Evolutionary conservation across 2,888 invertebrate genomes (phyloP), one percentile per base, ranked within the genome.

Genomic region (Stegophylla sp.): DNA sequence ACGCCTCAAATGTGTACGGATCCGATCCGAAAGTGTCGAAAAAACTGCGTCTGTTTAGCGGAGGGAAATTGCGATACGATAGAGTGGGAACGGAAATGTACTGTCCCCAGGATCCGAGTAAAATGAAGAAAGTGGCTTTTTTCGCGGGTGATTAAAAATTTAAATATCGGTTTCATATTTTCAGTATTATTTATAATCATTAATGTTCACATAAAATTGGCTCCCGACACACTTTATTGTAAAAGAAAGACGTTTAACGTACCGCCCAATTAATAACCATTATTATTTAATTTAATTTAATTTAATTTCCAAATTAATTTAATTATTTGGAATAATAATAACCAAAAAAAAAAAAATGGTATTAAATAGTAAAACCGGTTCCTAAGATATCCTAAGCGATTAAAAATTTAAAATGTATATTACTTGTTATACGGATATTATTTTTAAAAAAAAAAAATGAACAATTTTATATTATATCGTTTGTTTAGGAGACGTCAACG

Each of bases 1-100:
- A 85, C 71, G 84, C 84, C 15, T 84, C 84, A 1, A 75, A 84
- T 53, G 84, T 84, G 10, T 85, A 85, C 76, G 85, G 84, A 2
- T 84, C 84, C 0, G 82, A 66, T 28, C 77, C 59, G 13, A 82
- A 82, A 41, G 75, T 83, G 9, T 82, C 84, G 1, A 77, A 0
- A 10, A 34, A 13, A 13, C 59, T 79, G 1, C 45, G 79, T 51
- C 15, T n/a, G 10, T 34, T 61, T 28, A 59, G 23, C 4, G 69
- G 79, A 13, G 79, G 79, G 13, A 20, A 34, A 23, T 71, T 79
- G 28, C 7, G 0, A 3, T 56, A n/a, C 26, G 23, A 67, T 23
- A 45, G 13, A n/a, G 43, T 76, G 0, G 28, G 26, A 17, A 67
- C 66, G 0, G 26, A 76, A 66, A 0, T 12, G 1, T 76, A 76